Percentiles rank a stretch among this genome's conserved stretches.
Evolutionary conservation across 2,888 invertebrate genomes (phyloP).

Genomic region (Tenthredo amoena): DNA sequence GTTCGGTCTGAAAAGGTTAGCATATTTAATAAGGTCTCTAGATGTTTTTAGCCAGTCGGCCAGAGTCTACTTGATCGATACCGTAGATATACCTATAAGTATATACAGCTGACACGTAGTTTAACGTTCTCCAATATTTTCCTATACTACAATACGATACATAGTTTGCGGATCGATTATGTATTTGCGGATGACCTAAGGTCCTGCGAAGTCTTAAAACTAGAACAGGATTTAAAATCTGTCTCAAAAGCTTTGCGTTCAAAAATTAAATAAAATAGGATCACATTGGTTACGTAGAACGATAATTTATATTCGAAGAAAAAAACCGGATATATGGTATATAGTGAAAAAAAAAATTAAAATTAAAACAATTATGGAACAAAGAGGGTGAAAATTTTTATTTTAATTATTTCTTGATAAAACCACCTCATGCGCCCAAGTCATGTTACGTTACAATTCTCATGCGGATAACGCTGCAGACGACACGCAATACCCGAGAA

Average conservation of each 20-base stretch:
- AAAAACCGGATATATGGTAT: not conserved
- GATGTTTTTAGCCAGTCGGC: slow-evolving; percentile 40
- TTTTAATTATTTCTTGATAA: not conserved
- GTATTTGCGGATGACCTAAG: not conserved
- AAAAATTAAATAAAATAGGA: not conserved
- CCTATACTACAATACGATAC: not conserved
- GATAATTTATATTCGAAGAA: too few relatives aligned
- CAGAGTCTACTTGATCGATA: slow-evolving; percentile 37
- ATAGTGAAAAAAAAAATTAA: not conserved
- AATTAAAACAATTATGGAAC: not conserved
- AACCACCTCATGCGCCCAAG: not conserved
- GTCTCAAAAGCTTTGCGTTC: not conserved
- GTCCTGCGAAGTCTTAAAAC: not conserved
- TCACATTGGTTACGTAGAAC: too few relatives aligned
- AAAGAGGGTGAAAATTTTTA: not conserved
- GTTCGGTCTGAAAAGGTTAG: slow-evolving; percentile 35
- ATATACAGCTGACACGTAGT: not conserved
- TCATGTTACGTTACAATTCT: not conserved
- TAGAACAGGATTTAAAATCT: not conserved
- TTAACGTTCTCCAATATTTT: not conserved
- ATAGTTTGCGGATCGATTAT: not conserved
- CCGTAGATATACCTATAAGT: not conserved
- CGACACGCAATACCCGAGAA: slow-evolving; percentile 30
- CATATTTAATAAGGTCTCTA: slow-evolving; percentile 45
- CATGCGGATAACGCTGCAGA: slow-evolving; percentile 4